Evolutionary conservation across 1,140 invertebrate species (phyloP), one percentile per base, ranked within the genome.

Genomic region (Zaprionus inermis): DNA sequence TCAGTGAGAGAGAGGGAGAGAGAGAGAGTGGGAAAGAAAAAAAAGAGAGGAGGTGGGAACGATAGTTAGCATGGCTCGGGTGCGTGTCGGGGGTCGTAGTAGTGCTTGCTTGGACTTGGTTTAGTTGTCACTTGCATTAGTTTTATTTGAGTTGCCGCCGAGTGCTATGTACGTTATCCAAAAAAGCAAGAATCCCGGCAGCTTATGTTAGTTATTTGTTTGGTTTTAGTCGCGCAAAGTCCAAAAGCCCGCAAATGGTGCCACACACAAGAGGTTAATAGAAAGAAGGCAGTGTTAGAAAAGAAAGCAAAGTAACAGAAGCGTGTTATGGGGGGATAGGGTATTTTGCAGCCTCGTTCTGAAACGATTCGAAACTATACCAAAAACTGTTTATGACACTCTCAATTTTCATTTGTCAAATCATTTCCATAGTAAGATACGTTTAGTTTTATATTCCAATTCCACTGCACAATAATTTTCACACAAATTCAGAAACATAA

Each of bases 121-220:
- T 76, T 59, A 72, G 36, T 74, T 71, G 51, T 71, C 84, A 88
- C 84, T 88, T 88, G 84, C 84, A 88, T 88, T 84, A 52, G 84
- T 66, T 80, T 81, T 69, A 68, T 89, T 80, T 64, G 84, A 81
- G 65, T 89, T 66, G 52, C 86, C 84, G 74, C 81, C 74, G 74
- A 88, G 67, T 60, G 84, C 78, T 89, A 74, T 89, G 61, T 75
- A 75, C 49, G 84, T 75, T 84, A 89, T 88, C 84, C 84, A 88
- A 89, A 88, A 74, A 63, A 89, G 52, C 66, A 88, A 84, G 71
- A 88, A 54, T 83, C 74, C 84, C 78, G 84, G 84, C 56, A 88
- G 84, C 84, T 88, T 81, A 52, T 71, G 70, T 70, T 78, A 80
- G 72, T 80, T 66, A 57, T 65, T 49, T 46, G 60, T 77, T 75